Evolutionary conservation across 2,113 vertebrate species (phyloP).

Genomic region (Lasiurus borealis): DNA sequence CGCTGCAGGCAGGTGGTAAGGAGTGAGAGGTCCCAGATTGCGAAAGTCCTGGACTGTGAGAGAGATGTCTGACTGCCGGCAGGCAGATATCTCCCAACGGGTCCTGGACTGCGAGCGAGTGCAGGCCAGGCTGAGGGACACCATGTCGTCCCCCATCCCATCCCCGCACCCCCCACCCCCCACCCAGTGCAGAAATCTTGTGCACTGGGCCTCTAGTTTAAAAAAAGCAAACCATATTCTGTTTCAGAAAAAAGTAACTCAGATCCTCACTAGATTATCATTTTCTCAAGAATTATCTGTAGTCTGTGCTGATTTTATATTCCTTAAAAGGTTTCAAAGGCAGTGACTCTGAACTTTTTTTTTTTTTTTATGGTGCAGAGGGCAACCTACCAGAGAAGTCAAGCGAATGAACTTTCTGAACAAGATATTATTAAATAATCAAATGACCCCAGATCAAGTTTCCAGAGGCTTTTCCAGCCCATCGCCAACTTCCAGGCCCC

Average conservation of each 20-base stretch:
- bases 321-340: not conserved
- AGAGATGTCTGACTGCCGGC: too few relatives aligned
- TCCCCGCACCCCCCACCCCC: rapidly evolving
- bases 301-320: not conserved
- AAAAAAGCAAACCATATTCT: not conserved
- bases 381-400: not conserved
- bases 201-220: too few relatives aligned
- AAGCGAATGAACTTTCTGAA: not conserved
- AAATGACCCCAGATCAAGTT: not conserved
- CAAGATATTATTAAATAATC: not conserved
- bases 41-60: too few relatives aligned
- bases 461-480: not conserved
- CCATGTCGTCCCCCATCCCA: rapidly evolving
- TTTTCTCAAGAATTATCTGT: constrained; percentile 11
- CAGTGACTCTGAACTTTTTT: not conserved
- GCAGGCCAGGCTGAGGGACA: too few relatives aligned
- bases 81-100: too few relatives aligned
- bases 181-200: too few relatives aligned
- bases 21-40: too few relatives aligned
- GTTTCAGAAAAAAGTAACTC: not conserved
- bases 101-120: too few relatives aligned
- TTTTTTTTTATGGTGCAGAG: not conserved
- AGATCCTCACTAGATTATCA: not conserved
- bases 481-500: not conserved
- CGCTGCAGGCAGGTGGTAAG: too few relatives aligned